Percentiles rank a stretch among this genome's conserved stretches.
These are phyloP conservation scores for Phacellophora camtschatica DNA, from an alignment of 30 jellyfish, hydroid and myxozoan species.

Conservation along the genomic window DNA sequence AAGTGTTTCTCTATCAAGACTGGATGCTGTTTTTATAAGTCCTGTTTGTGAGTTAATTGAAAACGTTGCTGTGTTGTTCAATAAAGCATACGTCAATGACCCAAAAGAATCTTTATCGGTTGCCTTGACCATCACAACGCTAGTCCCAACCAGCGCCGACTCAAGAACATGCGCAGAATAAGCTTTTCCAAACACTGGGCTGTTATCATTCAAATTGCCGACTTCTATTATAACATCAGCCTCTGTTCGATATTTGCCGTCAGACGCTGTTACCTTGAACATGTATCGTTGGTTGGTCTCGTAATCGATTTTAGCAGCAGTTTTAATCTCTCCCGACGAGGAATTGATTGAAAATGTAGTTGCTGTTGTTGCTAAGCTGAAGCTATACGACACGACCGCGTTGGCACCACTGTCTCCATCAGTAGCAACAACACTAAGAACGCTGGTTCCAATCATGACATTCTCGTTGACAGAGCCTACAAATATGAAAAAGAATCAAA, in stretches of 20 bases:
- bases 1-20: constrained; percentile 74
- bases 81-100: constrained; percentile 25
- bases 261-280: constrained; percentile 74
- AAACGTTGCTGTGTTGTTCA: constrained; percentile 60
- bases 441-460: not conserved
- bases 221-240: constrained; percentile 54
- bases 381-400: constrained; percentile 56
- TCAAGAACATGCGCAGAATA: constrained; percentile 41
- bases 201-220: constrained; percentile 74
- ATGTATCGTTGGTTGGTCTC: constrained; percentile 51
- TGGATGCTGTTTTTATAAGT: constrained; percentile 51
- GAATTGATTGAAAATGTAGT: constrained; percentile 46
- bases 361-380: constrained; percentile 20
- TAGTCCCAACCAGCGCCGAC: constrained; percentile 20
- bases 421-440: constrained; percentile 44
- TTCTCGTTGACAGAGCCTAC: constrained; percentile 55
- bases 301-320: constrained; percentile 56
- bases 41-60: constrained; percentile 77
- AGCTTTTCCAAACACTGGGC: constrained; percentile 53
- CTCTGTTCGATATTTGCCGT: constrained; percentile 50
- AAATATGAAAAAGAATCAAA: not conserved
- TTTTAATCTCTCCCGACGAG: constrained; percentile 42
- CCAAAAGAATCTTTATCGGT: constrained; percentile 90
- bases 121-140: constrained; percentile 73
- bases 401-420: constrained; percentile 74